Base-by-base conservation (phyloP, 2,113 vertebrate genomes). In the Pteronura brasiliensis region DNA sequence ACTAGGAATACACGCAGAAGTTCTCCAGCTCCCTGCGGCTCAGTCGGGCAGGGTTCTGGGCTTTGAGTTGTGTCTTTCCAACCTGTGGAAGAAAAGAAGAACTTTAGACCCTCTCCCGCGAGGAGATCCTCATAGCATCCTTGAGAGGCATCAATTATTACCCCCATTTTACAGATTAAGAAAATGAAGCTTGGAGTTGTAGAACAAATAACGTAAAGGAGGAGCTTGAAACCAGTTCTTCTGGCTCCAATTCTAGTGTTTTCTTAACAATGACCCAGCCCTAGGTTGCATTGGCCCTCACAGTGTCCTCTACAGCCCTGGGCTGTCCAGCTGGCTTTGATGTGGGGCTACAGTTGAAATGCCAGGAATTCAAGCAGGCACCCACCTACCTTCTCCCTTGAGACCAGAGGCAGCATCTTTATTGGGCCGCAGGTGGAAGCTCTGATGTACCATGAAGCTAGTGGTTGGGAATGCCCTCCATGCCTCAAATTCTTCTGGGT, bases 1-100 rank as follows among this genome's bases (percentile, higher is more conserved):
- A 2, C n/a, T 97, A 97, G 20, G 49, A 29, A 72, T 97, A 91
- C 0, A 94, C 0, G 4, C n/a, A 15, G 29, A 97, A 97, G 36
- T 6, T 96, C 86, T 97, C 23, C 49, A 98, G 67, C 36, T 98
- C 96, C 79, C 12, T 95, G 29, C 14, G 76, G 77, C 91, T 97
- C 79, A 98, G 6, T n/a, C 90, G 14, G 4, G 55, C n/a, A 42
- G 95, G 72, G 27, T 72, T 83, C 49, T 52, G n/a, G 13, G 77
- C 71, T 39, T 49, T 74, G 34, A 31, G 20, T 0, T 7, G 31
- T n/a, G 11, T 47, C 8, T 36, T 49, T 86, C 93, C 96, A 95
- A 98, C 82, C 98, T 98, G 82, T 3, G 10, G 21, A 86, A 88
- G 12, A 93, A 77, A 72, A 85, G 44, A 94, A 88, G 44, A 94